Percentiles rank a stretch among this genome's conserved stretches.
Evolutionary conservation across 2,113 vertebrate species (phyloP).

Genomic region (Podocnemis expansa): DNA sequence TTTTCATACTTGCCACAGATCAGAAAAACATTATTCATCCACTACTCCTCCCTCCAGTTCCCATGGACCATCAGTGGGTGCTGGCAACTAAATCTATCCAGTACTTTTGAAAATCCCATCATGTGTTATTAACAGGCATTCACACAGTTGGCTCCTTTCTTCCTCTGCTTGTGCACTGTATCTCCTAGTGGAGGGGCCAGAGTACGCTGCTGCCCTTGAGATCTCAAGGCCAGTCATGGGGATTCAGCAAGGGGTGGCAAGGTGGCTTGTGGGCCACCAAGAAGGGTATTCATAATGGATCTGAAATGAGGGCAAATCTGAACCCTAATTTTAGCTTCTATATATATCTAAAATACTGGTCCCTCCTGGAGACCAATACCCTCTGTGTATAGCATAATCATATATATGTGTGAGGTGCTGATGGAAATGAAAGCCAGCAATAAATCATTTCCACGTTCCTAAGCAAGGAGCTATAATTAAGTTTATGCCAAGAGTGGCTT

Average conservation of each 20-base stretch:
- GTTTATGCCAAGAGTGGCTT: constrained; percentile 53
- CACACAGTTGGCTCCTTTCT: neutral
- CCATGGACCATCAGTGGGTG: neutral
- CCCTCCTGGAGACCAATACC: neutral
- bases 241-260: neutral
- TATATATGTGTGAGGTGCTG: constrained; percentile 46
- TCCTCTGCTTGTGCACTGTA: neutral
- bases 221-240: neutral
- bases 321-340: accelerated
- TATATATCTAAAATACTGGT: accelerated
- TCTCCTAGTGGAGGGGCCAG: neutral
- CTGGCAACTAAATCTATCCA: neutral
- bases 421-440: constrained; percentile 59
- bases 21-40: neutral
- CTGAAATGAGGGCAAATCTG: neutral
- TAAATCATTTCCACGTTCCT: constrained; percentile 64
- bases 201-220: neutral
- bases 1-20: neutral
- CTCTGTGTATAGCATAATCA: neutral
- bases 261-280: neutral
- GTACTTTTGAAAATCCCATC: neutral
- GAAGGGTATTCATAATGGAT: neutral
- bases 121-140: neutral
- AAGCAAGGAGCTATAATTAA: constrained; percentile 64
- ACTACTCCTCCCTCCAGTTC: accelerated